These are phyloP conservation scores for Eriocheir sinensis DNA, from an alignment of 1,140 invertebrate species.

Conservation along the genomic window DNA sequence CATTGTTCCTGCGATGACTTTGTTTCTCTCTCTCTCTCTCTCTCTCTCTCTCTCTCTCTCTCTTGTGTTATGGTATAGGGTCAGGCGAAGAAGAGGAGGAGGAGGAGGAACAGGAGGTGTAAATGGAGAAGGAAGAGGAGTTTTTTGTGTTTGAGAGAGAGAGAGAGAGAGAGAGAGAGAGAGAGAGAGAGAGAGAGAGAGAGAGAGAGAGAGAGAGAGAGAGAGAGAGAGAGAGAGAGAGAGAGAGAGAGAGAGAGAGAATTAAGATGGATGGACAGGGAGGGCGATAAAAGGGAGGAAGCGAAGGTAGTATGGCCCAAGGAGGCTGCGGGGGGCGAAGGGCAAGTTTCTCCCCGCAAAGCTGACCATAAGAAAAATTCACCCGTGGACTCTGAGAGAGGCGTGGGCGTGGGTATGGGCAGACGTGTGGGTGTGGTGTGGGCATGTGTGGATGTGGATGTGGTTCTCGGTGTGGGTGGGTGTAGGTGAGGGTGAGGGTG, in stretches of 20 bases:
- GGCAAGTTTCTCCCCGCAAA: background rate
- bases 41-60: too few relatives aligned
- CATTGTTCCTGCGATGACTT: too few relatives aligned
- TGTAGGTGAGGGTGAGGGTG: background rate
- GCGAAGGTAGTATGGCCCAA: background rate
- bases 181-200: background rate
- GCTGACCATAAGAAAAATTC: background rate
- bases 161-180: constrained; percentile 4
- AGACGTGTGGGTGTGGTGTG: too few relatives aligned
- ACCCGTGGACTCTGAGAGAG: background rate
- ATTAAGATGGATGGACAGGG: too few relatives aligned
- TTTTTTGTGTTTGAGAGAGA: too few relatives aligned
- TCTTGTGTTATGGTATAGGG: too few relatives aligned
- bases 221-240: constrained; percentile 22
- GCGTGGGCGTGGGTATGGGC: background rate
- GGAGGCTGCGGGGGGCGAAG: background rate
- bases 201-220: background rate
- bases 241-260: constrained; percentile 22
- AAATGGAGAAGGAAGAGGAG: too few relatives aligned
- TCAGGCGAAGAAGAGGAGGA: too few relatives aligned
- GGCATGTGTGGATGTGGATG: background rate
- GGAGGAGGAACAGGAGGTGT: too few relatives aligned
- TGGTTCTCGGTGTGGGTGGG: too few relatives aligned
- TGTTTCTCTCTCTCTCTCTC: too few relatives aligned
- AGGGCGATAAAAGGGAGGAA: background rate